Evolutionary conservation across 2,888 invertebrate species (phyloP).

Genomic region (Eristalinus aeneus): DNA sequence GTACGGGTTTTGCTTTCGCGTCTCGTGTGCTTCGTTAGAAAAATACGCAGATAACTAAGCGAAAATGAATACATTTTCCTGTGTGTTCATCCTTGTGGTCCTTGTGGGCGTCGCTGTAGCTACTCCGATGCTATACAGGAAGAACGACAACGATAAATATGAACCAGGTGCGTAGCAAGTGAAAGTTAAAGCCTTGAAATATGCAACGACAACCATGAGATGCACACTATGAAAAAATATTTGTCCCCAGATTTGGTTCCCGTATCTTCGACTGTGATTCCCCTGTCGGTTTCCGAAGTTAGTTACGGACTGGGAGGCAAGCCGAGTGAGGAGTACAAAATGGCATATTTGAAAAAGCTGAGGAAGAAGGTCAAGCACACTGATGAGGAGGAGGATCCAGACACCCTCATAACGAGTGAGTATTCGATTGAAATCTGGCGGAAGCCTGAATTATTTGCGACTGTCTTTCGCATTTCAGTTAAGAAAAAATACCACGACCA

Average conservation of each 20-base stretch:
- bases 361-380: conserved; percentile 78
- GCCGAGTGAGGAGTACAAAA: conserved; percentile 80
- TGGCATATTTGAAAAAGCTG: conserved; percentile 79
- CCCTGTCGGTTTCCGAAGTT: conserved; percentile 84
- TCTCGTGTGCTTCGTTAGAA: not conserved
- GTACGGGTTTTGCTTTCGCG: conserved; percentile 37
- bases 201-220: not conserved
- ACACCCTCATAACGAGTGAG: conserved; percentile 79
- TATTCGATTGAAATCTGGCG: not conserved
- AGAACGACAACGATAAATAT: conserved; percentile 81
- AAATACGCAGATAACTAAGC: not conserved
- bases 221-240: not conserved
- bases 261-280: conserved; percentile 86
- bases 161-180: conserved; percentile 81
- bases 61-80: conserved; percentile 31
- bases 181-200: conserved; percentile 37
- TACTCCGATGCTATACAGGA: conserved; percentile 81
- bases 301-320: conserved; percentile 82
- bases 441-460: not conserved
- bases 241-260: conserved; percentile 82
- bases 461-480: conserved; percentile 73
- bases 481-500: conserved; percentile 77
- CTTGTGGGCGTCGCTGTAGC: conserved; percentile 69
- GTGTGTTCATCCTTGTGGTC: conserved; percentile 46
- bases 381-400: conserved; percentile 75